Conservation (phyloP, 2,113 vertebrate species). For the Phocoena sinus region DNA sequence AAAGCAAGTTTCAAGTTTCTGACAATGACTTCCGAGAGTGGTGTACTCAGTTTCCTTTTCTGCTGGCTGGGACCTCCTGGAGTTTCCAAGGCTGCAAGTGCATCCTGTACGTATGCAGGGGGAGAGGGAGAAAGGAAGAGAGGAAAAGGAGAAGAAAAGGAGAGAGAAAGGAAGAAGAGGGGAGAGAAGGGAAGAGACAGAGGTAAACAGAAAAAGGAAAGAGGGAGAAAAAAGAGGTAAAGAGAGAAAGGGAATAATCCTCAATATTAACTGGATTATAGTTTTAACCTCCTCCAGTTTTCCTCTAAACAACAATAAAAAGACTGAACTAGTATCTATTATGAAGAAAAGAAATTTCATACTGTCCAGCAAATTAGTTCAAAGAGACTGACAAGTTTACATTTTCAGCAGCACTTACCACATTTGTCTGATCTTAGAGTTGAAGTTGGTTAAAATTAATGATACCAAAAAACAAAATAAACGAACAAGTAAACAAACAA, state of each 20-base stretch:
- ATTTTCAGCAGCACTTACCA: not conserved
- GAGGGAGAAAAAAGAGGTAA: not conserved
- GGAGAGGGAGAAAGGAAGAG: not conserved
- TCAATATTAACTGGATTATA: not conserved
- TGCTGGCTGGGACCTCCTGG: conserved; percentile 82
- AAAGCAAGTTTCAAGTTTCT: conserved; percentile 91
- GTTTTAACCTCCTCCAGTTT: not conserved
- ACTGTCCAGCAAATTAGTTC: not conserved
- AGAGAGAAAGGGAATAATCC: not conserved
- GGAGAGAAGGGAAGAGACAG: not conserved
- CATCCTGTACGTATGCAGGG: conserved; percentile 82
- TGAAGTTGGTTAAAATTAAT: not conserved
- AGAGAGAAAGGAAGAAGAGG: not conserved
- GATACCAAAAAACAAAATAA: not conserved
- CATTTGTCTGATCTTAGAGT: not conserved
- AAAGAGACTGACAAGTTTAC: not conserved
- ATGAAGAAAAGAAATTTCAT: not conserved
- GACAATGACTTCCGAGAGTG: conserved; percentile 91
- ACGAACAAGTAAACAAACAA: not conserved
- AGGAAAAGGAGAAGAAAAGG: not conserved
- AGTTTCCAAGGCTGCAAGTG: conserved; percentile 89
- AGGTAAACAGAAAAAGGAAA: not conserved
- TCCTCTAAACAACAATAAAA: not conserved
- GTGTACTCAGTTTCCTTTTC: conserved; percentile 82
- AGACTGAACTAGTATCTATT: not conserved